These are phyloP conservation scores for Apoderus coryli DNA, from an alignment of 2,888 invertebrate genomes.

Conservation along the genomic window DNA sequence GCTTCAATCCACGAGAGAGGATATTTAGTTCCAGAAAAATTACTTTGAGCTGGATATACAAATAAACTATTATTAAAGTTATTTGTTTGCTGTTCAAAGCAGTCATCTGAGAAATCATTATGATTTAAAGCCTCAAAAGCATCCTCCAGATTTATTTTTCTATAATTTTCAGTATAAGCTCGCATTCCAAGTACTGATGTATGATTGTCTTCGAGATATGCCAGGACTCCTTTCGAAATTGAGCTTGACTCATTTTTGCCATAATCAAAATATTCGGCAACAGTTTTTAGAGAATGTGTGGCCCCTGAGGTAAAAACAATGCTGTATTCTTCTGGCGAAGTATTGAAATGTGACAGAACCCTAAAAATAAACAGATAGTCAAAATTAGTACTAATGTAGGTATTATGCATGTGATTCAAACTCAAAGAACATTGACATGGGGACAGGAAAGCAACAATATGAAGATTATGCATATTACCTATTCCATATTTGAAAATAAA, in stretches of 20 bases:
- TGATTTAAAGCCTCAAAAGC: conserved; percentile 31
- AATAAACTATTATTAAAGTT: conserved; percentile 37
- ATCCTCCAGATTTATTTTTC: conserved; percentile 43
- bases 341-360: conserved; percentile 74
- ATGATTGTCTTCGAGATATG: conserved; percentile 81
- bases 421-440: no score
- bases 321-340: conserved; percentile 62
- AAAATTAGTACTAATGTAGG: no score
- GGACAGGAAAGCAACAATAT: no score
- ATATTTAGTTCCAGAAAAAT: conserved; percentile 87
- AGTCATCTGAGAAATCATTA: not conserved
- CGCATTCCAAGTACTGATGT: conserved; percentile 92
- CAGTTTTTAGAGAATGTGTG: conserved; percentile 70
- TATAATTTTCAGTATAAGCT: conserved; percentile 46
- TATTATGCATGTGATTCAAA: no score
- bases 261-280: conserved; percentile 67
- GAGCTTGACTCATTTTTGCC: no score
- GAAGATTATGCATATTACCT: no score
- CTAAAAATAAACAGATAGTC: conserved; percentile 32
- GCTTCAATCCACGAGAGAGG: conserved; percentile 56
- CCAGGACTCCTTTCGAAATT: conserved; percentile 44
- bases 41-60: conserved; percentile 84
- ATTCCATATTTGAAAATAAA: no score
- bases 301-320: conserved; percentile 91
- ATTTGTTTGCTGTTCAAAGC: not conserved